Conservation (phyloP, 2,113 vertebrate species). For the Cheirogaleus medius region DNA sequence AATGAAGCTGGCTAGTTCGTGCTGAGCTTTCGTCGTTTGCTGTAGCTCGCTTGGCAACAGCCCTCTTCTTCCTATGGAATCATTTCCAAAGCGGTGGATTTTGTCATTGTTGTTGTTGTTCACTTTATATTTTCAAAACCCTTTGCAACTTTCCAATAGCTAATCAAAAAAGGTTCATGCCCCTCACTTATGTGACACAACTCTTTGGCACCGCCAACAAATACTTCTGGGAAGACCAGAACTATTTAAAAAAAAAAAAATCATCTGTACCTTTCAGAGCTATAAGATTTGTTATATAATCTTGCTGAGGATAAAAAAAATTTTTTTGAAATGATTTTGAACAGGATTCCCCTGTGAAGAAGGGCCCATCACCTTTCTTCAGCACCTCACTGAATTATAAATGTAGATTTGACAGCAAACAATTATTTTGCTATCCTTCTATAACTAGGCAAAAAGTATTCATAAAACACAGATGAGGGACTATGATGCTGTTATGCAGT, state of each 20-base stretch:
- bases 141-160: not conserved
- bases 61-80: not conserved
- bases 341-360: not conserved
- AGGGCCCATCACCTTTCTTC: not conserved
- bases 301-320: not conserved
- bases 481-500: not conserved
- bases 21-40: conserved; percentile 13
- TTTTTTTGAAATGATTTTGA: not conserved
- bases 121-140: not conserved
- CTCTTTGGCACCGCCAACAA: not conserved
- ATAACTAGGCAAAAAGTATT: not conserved
- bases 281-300: not conserved
- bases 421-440: not conserved
- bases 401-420: not conserved
- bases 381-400: not conserved
- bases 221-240: not conserved
- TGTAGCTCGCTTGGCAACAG: not conserved
- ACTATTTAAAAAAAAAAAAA: not conserved
- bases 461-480: not conserved
- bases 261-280: not conserved
- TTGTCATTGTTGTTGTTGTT: not conserved
- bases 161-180: not conserved
- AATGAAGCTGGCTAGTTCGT: not conserved
- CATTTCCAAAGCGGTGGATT: not conserved
- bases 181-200: not conserved